phyloP scores from a whole-genome alignment of 2,888 invertebrate genomes.

The Frankliniella intonsa region DNA sequence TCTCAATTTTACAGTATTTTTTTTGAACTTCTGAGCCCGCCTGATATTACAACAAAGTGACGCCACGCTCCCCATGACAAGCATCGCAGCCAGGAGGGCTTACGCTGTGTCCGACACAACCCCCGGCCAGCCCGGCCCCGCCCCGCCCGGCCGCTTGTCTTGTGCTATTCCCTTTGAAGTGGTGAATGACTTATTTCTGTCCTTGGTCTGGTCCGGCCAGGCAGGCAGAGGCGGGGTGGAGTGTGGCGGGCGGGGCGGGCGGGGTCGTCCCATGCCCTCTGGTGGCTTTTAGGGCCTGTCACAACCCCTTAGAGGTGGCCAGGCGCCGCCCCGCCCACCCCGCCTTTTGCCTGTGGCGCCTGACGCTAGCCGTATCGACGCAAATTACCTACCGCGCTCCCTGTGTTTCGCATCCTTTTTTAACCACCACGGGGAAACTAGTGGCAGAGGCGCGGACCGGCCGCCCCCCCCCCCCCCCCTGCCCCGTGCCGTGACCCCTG shows the following conservation, averaged over 20 bases:
- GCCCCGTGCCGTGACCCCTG: no score
- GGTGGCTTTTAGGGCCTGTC: not conserved
- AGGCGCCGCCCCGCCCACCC: not conserved
- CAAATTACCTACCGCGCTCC: no score
- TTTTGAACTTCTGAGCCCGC: no score
- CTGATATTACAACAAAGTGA: no score
- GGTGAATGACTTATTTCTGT: slow-evolving; percentile 26
- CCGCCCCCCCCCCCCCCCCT: no score
- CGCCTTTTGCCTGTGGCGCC: not conserved
- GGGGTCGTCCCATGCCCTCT: not conserved
- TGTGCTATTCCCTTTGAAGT: slow-evolving; percentile 23
- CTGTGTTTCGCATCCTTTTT: no score
- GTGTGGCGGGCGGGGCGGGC: not conserved
- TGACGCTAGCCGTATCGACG: no score
- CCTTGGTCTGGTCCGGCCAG: not conserved
- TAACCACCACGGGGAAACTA: no score
- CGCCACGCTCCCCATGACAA: not conserved
- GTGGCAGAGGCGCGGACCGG: not conserved
- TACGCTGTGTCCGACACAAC: not conserved
- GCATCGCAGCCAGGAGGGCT: not conserved
- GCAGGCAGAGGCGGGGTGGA: not conserved
- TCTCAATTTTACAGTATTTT: no score
- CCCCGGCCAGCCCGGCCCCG: not conserved
- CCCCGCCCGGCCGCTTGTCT: not conserved
- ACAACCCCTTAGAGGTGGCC: not conserved